phyloP scores from a whole-genome alignment of 2,888 invertebrate genomes.

The Drosophila borborema region DNA sequence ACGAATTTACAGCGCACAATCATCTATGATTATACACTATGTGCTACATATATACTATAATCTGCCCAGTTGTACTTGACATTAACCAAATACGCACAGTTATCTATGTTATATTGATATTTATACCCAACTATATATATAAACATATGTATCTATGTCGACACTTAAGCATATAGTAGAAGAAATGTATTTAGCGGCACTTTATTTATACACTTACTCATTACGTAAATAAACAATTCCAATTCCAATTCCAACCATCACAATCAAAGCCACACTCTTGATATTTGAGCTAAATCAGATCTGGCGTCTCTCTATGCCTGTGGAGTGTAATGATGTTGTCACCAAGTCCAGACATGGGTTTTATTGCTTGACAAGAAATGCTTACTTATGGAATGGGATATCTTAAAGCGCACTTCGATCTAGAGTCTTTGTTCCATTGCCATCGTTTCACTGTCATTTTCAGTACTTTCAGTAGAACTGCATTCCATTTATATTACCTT shows the following conservation, averaged over 20 bases:
- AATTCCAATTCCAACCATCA: conserved; percentile 3
- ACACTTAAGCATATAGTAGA: conserved; percentile 2
- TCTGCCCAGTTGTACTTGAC: conserved; percentile 11
- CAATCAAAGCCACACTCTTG: not conserved
- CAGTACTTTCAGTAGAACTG: too few species aligned
- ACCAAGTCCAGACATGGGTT: not conserved
- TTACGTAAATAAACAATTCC: conserved; percentile 25
- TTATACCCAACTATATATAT: conserved; percentile 20
- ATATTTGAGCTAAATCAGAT: conserved; percentile 1
- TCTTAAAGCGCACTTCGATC: not conserved
- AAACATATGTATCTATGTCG: not conserved
- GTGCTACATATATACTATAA: not conserved
- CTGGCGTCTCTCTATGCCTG: too few species aligned
- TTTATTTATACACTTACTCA: conserved; percentile 16
- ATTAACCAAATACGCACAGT: conserved; percentile 41
- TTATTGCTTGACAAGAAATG: not conserved
- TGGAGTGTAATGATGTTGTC: too few species aligned
- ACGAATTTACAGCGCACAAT: conserved; percentile 28
- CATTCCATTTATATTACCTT: too few species aligned
- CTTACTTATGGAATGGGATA: not conserved
- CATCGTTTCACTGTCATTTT: not conserved
- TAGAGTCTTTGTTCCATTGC: not conserved
- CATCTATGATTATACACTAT: conserved; percentile 3
- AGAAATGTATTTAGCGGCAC: conserved; percentile 15
- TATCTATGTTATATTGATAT: conserved; percentile 41